Base-by-base conservation (phyloP, 1,140 invertebrate genomes). In the Oryctes rhinoceros region DNA sequence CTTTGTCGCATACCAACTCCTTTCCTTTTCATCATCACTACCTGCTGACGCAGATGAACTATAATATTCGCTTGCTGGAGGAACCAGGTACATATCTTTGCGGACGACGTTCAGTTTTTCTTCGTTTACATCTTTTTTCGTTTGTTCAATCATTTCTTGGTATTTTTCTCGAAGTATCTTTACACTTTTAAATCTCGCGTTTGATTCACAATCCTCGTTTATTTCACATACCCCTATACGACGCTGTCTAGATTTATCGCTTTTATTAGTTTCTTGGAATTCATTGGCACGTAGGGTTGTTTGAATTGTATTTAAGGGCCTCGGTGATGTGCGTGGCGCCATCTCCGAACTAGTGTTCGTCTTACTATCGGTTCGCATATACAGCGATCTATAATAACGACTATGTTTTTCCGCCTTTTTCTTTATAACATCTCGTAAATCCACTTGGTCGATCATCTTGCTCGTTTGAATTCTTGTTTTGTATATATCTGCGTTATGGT, bases 11-110 rank as follows among this genome's bases (percentile, higher is more conserved):
- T 74, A 35, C 67, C 80, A 81, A 20, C 39, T 81, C 79, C 80
- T 83, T 10, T 84, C 84, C 3, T 82, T 78, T 79, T 87, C 86
- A 47, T 86, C 87, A 44, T 86, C 85, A 76, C 86, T 87, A 39
- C 80, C 83, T 10, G 81, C 85, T 0, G 85, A 86, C n/a, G 85
- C 84, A 4, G 84, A 79, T 7, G 84, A 84, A 82, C 85, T 86
- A 47, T 84, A 86, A 82, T 85, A 87, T 24, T 85, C 85, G 74
- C 85, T 87, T 9, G 83, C 75, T 3, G 85, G 84, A 18, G 85
- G 83, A 24, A 82, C 80, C 30, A 85, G 20, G 74, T 81, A 49
- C 53, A 6, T 59, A 59, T 59, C 53, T 59, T 59, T 59, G 15
- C 53, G 53, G 6, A 78, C 79, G 9, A 81, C 65, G 11, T 30